phyloP scores from a whole-genome alignment of 2,888 invertebrate species.

The Tipula lateralis region DNA sequence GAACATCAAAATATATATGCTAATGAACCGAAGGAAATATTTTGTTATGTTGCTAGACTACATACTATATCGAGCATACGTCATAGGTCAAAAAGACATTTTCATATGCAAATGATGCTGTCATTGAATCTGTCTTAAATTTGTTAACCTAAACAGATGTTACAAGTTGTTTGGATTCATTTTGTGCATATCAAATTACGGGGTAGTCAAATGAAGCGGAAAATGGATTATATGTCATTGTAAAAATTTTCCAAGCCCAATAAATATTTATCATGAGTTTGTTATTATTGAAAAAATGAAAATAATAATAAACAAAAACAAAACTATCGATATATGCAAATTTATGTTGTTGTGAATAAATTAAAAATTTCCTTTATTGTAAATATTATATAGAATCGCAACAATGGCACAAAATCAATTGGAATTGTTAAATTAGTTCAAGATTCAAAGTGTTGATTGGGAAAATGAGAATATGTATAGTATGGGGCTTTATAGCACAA shows the following conservation, averaged over 20 bases:
- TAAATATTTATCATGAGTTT: not conserved
- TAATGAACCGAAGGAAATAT: not conserved
- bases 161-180: not conserved
- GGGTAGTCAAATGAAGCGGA: not conserved
- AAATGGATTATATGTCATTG: not conserved
- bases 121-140: no score
- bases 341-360: not conserved
- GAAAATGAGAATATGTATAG: no score
- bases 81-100: no score
- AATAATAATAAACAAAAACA: not conserved
- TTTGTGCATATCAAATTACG: not conserved
- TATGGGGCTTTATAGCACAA: no score
- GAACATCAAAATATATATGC: not conserved
- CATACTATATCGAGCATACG: no score
- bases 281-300: not conserved
- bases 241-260: not conserved
- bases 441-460: no score
- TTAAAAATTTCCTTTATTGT: not conserved
- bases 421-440: no score
- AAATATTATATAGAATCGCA: no score
- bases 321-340: conserved; percentile 5
- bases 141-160: no score
- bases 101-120: no score
- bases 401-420: no score
- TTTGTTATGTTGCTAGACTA: no score